These are phyloP conservation scores for Gavialis gangeticus DNA, from an alignment of 2,113 vertebrate genomes.

Conservation along the genomic window DNA sequence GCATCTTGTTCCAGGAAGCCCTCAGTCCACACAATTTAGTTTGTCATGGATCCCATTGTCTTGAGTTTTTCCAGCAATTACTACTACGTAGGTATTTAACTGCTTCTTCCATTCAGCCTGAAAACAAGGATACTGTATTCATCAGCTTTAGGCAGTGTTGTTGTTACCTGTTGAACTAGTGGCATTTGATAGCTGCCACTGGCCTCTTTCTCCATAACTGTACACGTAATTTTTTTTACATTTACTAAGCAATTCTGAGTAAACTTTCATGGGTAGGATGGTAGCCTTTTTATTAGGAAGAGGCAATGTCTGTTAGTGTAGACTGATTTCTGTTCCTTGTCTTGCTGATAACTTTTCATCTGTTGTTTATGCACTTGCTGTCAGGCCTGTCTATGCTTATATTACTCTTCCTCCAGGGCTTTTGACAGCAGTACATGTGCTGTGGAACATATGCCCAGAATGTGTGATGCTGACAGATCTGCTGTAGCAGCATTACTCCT, in stretches of 20 bases:
- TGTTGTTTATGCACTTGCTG: accelerated
- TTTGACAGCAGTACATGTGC: no score
- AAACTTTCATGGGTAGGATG: background rate
- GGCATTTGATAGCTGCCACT: no score
- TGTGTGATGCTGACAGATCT: no score
- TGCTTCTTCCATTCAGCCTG: background rate
- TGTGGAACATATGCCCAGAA: no score
- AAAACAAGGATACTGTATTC: background rate
- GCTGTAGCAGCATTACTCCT: no score
- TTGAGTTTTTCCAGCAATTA: background rate
- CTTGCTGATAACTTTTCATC: background rate
- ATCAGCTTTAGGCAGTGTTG: background rate
- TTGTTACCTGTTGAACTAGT: no score
- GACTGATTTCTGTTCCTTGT: background rate
- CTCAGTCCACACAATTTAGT: background rate
- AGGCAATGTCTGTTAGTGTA: background rate
- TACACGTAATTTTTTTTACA: accelerated
- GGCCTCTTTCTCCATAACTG: background rate
- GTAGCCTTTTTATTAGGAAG: background rate
- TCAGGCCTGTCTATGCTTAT: background rate
- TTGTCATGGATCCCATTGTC: background rate
- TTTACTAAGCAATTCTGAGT: background rate
- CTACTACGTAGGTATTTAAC: background rate
- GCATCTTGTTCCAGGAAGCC: background rate
- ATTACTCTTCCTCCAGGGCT: no score